phyloP scores from a whole-genome alignment of 2,113 vertebrate species.

The Hippopotamus amphibius region DNA sequence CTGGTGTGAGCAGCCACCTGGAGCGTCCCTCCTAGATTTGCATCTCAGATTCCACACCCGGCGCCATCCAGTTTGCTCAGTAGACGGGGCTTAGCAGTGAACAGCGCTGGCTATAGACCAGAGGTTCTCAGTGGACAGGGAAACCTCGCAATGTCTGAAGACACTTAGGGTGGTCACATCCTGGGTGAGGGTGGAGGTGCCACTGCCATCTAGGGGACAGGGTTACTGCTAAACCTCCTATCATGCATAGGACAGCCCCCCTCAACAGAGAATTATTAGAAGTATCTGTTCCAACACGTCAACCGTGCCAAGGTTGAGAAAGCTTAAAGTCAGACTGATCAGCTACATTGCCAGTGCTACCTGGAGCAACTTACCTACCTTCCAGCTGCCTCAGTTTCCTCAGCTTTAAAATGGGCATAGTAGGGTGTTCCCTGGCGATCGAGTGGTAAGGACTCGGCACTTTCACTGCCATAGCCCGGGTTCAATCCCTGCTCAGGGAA shows the following conservation, averaged over 20 bases:
- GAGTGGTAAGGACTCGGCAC: background rate
- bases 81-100: background rate
- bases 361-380: background rate
- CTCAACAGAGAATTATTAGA: background rate
- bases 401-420: background rate
- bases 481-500: background rate
- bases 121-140: too few species aligned
- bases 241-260: background rate
- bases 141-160: background rate
- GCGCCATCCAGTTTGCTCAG: rapidly evolving
- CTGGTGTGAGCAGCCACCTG: background rate
- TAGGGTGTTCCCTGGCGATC: background rate
- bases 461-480: rapidly evolving
- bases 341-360: background rate
- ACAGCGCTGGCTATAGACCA: rapidly evolving
- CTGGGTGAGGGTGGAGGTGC: too few species aligned
- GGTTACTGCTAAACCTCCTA: background rate
- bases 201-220: background rate
- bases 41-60: rapidly evolving
- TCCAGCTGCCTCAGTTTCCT: background rate
- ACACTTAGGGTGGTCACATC: background rate
- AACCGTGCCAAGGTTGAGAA: background rate
- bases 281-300: background rate
- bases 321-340: background rate
- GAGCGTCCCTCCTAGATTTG: background rate